phyloP scores from a whole-genome alignment of 2,113 vertebrate genomes.

The Barbus barbus region DNA sequence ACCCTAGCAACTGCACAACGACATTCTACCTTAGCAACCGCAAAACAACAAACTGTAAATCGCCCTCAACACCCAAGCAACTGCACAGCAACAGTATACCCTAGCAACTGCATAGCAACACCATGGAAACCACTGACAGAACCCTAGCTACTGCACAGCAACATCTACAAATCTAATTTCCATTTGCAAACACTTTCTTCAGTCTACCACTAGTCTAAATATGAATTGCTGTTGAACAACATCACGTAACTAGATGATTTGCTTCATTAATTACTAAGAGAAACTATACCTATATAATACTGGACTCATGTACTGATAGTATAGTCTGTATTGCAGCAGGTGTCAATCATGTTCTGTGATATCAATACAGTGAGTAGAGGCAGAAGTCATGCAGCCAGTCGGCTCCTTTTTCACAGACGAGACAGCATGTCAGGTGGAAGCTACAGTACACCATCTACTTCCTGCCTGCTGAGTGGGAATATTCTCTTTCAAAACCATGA shows the following conservation, averaged over 20 bases:
- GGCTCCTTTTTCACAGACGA: neutral
- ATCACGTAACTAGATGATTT: neutral
- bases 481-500: slow-evolving; percentile 54
- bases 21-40: too few species aligned
- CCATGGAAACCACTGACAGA: neutral
- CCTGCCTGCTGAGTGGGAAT: slow-evolving; percentile 48
- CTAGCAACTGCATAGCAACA: too few species aligned
- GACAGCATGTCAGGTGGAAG: slow-evolving; percentile 1
- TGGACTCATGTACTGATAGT: neutral
- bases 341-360: neutral
- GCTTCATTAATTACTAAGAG: neutral
- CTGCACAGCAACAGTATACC: too few species aligned
- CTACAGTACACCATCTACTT: slow-evolving; percentile 19
- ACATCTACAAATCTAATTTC: neutral
- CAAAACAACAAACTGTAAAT: too few species aligned
- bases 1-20: too few species aligned
- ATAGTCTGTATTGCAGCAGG: neutral
- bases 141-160: neutral
- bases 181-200: neutral
- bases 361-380: neutral
- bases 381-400: slow-evolving; percentile 19
- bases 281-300: neutral
- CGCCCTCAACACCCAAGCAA: too few species aligned
- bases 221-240: neutral
- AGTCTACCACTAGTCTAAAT: neutral